Conservation (phyloP, 2,797 vertebrate genomes). For the Rhinophrynus dorsalis region DNA sequence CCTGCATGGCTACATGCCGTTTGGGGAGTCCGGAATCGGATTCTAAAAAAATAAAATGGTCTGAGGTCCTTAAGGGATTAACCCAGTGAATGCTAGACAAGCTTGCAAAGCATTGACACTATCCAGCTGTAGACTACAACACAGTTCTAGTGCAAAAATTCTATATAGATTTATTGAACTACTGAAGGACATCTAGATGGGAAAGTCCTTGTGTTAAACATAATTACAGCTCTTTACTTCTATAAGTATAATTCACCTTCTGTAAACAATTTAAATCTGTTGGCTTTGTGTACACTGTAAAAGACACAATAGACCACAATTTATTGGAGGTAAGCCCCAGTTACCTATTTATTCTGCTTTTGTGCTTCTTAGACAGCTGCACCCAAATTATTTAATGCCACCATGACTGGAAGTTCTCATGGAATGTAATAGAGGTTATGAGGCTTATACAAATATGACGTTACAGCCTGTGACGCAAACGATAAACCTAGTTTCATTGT, state of each 20-base stretch:
- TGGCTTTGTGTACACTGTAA: background rate
- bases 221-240: too few species aligned
- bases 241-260: background rate
- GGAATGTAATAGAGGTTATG: conserved; percentile 48
- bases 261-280: background rate
- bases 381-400: background rate
- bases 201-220: too few species aligned
- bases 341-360: background rate
- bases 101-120: too few species aligned
- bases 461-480: conserved; percentile 30
- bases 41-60: too few species aligned
- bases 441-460: conserved; percentile 11
- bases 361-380: conserved; percentile 18
- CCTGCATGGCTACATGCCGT: too few species aligned
- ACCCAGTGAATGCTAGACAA: too few species aligned
- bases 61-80: too few species aligned
- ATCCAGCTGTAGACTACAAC: too few species aligned
- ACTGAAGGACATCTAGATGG: too few species aligned
- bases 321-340: background rate
- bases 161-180: too few species aligned
- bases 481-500: conserved; percentile 25
- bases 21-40: too few species aligned
- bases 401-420: conserved; percentile 29
- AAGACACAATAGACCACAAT: background rate
- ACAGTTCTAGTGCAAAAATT: too few species aligned